Percentiles rank a stretch among this genome's conserved stretches.
Evolutionary conservation across 2,888 invertebrate species (phyloP).

Genomic region (Onchidella celtica): DNA sequence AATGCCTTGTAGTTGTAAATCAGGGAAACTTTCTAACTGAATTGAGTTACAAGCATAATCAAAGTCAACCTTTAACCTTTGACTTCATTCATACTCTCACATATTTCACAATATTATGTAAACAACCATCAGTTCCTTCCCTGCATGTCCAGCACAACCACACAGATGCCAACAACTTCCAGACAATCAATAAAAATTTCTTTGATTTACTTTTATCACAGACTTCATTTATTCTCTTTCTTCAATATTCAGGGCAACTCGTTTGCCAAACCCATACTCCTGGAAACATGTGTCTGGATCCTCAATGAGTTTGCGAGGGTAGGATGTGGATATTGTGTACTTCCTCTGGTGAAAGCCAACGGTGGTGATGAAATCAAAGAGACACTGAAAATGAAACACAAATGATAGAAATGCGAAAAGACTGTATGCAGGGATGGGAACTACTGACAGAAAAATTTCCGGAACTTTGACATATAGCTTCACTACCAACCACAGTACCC

Average conservation of each 20-base stretch:
- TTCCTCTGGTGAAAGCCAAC: constrained; percentile 64
- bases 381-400: constrained; percentile 57
- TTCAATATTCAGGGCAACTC: constrained; percentile 66
- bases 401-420: too few relatives aligned
- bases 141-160: not conserved
- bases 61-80: too few relatives aligned
- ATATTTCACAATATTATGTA: not conserved
- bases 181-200: not conserved
- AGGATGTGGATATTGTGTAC: constrained; percentile 65
- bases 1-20: too few relatives aligned
- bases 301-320: constrained; percentile 61
- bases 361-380: constrained; percentile 70
- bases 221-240: constrained; percentile 54
- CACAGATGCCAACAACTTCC: not conserved
- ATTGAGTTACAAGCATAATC: too few relatives aligned
- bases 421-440: too few relatives aligned
- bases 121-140: too few relatives aligned
- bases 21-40: too few relatives aligned
- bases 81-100: too few relatives aligned
- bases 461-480: too few relatives aligned
- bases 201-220: not conserved
- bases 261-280: constrained; percentile 59
- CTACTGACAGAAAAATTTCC: too few relatives aligned
- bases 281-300: constrained; percentile 56
- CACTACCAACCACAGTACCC: too few relatives aligned